These are phyloP conservation scores for Brachionus manjavacas DNA, from an alignment of 1,140 invertebrate genomes.

Conservation along the genomic window DNA sequence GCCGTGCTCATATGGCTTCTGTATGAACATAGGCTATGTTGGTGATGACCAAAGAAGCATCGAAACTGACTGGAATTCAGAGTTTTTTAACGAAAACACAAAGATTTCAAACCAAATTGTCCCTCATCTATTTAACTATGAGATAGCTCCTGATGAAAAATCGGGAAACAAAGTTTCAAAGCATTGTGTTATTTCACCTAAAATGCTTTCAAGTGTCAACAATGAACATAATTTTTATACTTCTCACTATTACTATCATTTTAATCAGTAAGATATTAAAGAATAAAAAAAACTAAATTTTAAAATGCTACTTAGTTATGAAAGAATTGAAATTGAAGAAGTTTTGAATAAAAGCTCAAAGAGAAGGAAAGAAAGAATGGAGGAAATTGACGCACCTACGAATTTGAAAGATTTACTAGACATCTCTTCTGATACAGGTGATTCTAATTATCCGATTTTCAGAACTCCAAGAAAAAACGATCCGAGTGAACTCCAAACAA, in stretches of 20 bases:
- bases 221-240: neutral
- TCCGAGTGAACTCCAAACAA: constrained; percentile 6
- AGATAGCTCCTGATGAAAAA: neutral
- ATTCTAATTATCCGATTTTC: neutral
- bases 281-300: neutral
- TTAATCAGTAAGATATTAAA: constrained; percentile 1
- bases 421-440: neutral
- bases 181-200: neutral
- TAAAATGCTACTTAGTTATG: neutral
- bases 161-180: constrained; percentile 13
- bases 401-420: constrained; percentile 9
- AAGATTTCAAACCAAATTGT: neutral
- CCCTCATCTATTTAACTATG: neutral
- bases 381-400: neutral
- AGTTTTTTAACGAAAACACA: neutral
- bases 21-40: constrained; percentile 28
- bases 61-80: constrained; percentile 10
- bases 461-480: constrained; percentile 6
- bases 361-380: neutral
- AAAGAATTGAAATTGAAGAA: constrained; percentile 6
- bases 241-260: neutral
- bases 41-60: neutral
- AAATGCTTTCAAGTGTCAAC: neutral
- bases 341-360: neutral
- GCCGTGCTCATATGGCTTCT: constrained; percentile 16